Base-by-base conservation (phyloP, 1,140 invertebrate genomes). In the Stenopsyche tienmushanensis region DNA sequence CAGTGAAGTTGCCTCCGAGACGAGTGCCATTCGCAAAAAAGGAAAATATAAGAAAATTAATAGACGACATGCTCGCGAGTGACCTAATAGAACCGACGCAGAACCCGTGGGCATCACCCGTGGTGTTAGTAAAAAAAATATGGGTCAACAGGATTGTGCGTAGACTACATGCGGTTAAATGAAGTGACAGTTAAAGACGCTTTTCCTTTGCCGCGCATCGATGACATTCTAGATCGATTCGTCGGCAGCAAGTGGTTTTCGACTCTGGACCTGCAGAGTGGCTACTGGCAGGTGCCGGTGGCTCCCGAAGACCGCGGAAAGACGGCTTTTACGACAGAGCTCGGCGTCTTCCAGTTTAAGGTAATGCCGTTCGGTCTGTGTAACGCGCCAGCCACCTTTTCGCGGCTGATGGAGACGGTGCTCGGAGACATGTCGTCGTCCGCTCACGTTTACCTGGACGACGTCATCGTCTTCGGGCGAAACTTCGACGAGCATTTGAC, bases 151-250 rank as follows among this genome's bases (percentile, higher is more conserved):
- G 34, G 76, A n/a, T 71, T 78, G n/a, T n/a, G 75, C 67, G 72
- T 77, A 1, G 75, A 78, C 57, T 76, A 74, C 49, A 25, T 76
- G 9, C 71, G 67, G 17, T 47, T 78, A 0, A 78, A 77, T 47
- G 18, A 66, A 0, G 66, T 75, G 5, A 76, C 75, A 0, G 69
- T 73, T n/a, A 70, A 70, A 21, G 75, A 77, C 52, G 59, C 69
- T 0, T 82, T 75, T 64, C 79, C 80, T 3, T 68, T 82, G 13
- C 78, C 80, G 2, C 58, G 73, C 9, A 69, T 84, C 5, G 71
- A 78, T n/a, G 62, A 63, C n/a, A n/a, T n/a, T n/a, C n/a, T n/a
- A n/a, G n/a, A n/a, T n/a, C n/a, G n/a, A n/a, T n/a, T n/a, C n/a
- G 3, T 65, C 42, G 65, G 67, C 2, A 65, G 70, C 5, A 72